phyloP scores from a whole-genome alignment of 2,888 invertebrate genomes.

The Nomada fabriciana region DNA sequence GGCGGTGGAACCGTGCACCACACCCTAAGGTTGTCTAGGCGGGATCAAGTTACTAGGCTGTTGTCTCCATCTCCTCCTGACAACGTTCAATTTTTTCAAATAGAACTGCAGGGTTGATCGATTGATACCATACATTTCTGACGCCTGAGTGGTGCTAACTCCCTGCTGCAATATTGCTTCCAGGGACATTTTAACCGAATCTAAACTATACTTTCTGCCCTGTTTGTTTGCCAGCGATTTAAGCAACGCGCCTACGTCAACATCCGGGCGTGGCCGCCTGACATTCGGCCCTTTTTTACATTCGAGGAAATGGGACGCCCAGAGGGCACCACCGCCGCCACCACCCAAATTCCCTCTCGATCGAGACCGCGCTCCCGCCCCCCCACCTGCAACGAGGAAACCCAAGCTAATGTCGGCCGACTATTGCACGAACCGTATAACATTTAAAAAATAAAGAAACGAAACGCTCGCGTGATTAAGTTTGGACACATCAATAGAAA shows the following conservation, averaged over 20 bases:
- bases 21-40: constrained; percentile 72
- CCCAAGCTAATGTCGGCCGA: constrained; percentile 82
- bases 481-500: constrained; percentile 21
- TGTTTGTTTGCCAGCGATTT: constrained; percentile 82
- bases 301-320: constrained; percentile 83
- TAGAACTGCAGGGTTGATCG: constrained; percentile 86
- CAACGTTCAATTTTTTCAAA: constrained; percentile 86
- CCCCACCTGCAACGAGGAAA: constrained; percentile 84
- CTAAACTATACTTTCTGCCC: constrained; percentile 85
- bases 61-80: constrained; percentile 82
- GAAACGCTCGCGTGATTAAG: constrained; percentile 54
- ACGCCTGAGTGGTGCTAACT: constrained; percentile 85
- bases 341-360: constrained; percentile 77
- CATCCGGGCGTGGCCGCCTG: constrained; percentile 78
- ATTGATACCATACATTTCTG: constrained; percentile 85
- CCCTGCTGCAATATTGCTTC: constrained; percentile 85
- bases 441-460: constrained; percentile 65
- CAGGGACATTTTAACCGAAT: constrained; percentile 84
- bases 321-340: constrained; percentile 74
- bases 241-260: constrained; percentile 82
- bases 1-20: constrained; percentile 17
- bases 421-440: constrained; percentile 75
- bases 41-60: constrained; percentile 73
- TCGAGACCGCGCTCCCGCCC: constrained; percentile 81
- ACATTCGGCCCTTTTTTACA: constrained; percentile 79